These are phyloP conservation scores for Adelognathus sp. DNA, from an alignment of 2,888 invertebrate genomes.

Conservation along the genomic window DNA sequence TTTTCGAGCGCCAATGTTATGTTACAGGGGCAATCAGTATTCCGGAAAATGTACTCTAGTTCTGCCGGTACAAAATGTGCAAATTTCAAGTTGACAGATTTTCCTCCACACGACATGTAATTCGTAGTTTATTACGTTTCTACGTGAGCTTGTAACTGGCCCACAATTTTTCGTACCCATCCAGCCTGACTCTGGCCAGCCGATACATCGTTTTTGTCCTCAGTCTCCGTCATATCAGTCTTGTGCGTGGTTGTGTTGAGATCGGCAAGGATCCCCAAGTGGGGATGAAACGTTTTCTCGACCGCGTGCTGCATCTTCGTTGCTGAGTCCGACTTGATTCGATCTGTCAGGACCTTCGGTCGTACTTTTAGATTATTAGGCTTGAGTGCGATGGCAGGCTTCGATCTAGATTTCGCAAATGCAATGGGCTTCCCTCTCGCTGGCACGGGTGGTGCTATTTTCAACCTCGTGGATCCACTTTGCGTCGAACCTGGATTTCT, in stretches of 20 bases:
- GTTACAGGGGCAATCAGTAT: too few species aligned
- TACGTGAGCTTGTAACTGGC: constrained; percentile 76
- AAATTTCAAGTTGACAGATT: neutral
- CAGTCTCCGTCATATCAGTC: constrained; percentile 13
- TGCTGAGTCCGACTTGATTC: neutral
- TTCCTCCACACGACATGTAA: neutral
- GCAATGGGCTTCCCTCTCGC: constrained; percentile 62
- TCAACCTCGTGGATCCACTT: constrained; percentile 30
- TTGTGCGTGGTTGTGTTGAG: neutral
- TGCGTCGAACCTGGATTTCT: neutral
- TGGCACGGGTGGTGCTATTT: constrained; percentile 74
- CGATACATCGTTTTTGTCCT: constrained; percentile 75
- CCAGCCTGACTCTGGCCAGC: constrained; percentile 79
- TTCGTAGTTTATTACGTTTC: constrained; percentile 69
- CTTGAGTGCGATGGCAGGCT: constrained; percentile 72
- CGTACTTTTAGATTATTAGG: constrained; percentile 70
- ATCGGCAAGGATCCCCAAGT: neutral
- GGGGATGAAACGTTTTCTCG: neutral
- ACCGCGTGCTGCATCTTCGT: neutral
- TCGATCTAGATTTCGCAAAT: constrained; percentile 44
- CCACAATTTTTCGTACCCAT: constrained; percentile 79
- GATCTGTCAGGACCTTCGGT: constrained; percentile 30
- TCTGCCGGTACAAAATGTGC: neutral
- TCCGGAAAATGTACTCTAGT: too few species aligned
- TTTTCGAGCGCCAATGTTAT: too few species aligned